Conservation (phyloP, 2,797 vertebrate genomes). For the Smutsia temminckii region DNA sequence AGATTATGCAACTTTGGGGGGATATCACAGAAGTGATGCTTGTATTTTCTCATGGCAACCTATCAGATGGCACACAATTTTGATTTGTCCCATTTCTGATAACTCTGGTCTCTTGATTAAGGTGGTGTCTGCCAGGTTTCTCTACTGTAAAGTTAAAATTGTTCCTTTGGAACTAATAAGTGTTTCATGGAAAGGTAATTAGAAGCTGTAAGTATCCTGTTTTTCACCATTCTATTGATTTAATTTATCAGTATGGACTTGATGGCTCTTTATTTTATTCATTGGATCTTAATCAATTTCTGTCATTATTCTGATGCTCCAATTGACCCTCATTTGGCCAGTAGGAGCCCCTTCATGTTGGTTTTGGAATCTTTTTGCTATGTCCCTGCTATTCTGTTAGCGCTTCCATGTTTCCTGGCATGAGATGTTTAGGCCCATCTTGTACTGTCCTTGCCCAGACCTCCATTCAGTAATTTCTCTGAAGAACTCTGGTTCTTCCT, state of each 20-base stretch:
- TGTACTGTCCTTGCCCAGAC: neutral
- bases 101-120: neutral
- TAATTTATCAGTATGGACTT: neutral
- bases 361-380: neutral
- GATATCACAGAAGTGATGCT: neutral
- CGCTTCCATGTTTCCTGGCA: neutral
- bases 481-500: neutral
- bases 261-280: neutral
- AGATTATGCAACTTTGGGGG: neutral
- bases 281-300: neutral
- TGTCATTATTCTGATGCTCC: neutral
- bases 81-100: neutral
- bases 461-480: neutral
- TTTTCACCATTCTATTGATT: neutral
- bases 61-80: neutral
- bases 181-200: neutral
- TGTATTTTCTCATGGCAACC: neutral
- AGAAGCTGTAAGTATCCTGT: neutral
- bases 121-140: neutral
- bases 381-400: neutral
- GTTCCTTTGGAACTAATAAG: neutral
- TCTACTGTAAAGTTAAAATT: neutral
- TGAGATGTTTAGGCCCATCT: neutral
- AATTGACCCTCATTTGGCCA: neutral
- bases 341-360: neutral